These are phyloP conservation scores for Paedocypris micromegethes DNA, from an alignment of 2,797 vertebrate genomes.

Conservation along the genomic window DNA sequence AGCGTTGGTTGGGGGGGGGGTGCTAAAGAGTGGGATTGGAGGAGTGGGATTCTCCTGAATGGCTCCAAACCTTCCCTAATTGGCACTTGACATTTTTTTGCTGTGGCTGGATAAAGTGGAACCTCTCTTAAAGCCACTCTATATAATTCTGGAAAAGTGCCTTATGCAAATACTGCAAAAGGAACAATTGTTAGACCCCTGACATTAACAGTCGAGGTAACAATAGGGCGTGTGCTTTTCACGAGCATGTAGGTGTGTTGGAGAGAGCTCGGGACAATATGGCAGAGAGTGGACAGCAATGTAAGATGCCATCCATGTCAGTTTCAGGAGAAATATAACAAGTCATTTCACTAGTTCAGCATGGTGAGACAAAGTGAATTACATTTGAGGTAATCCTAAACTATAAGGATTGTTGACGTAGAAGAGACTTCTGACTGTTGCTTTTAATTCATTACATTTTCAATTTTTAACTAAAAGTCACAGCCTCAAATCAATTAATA, in stretches of 20 bases:
- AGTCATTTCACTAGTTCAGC: constrained; percentile 60
- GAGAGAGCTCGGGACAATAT: constrained; percentile 64
- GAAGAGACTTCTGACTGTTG: no score
- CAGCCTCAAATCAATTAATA: no score
- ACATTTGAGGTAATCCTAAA: no score
- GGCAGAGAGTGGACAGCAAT: constrained; percentile 56
- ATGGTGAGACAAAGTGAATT: constrained; percentile 22
- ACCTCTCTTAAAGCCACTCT: constrained; percentile 72
- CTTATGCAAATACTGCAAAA: constrained; percentile 76
- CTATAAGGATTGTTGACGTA: no score
- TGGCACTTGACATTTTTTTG: constrained; percentile 79
- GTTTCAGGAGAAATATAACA: constrained; percentile 48
- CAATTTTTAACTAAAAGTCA: no score
- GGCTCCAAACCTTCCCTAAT: constrained; percentile 78
- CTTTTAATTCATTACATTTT: no score
- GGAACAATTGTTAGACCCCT: constrained; percentile 68
- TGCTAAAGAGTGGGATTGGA: constrained; percentile 58
- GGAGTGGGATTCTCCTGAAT: constrained; percentile 70
- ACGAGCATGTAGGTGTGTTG: constrained; percentile 67
- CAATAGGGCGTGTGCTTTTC: constrained; percentile 68
- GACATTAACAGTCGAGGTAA: constrained; percentile 74
- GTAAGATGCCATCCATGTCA: constrained; percentile 67
- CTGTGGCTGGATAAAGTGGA: constrained; percentile 67
- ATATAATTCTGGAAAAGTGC: constrained; percentile 76
- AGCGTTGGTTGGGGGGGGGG: constrained; percentile 62